Base-by-base conservation (phyloP, 2,797 vertebrate genomes). In the Centroberyx gerrardi region DNA sequence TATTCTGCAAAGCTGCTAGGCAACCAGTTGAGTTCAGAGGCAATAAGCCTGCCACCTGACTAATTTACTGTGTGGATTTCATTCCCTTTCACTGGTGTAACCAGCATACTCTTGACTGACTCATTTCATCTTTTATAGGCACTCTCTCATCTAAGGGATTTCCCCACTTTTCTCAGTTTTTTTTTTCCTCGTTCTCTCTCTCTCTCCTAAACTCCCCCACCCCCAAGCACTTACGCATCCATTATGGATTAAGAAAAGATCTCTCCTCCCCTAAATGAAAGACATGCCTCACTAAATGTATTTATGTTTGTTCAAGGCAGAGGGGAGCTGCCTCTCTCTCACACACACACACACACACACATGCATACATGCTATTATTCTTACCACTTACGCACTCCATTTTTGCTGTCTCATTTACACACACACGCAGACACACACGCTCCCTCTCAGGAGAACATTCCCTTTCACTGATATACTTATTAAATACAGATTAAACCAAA, bases 401-500 rank as follows among this genome's bases (percentile, higher is more conserved):
- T 74, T 66, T 46, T 65, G 15, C 63, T 38, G 9, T 74, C 46
- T 72, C 48, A 59, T 72, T 61, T 55, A 12, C 18, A 62, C 52
- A 42, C 51, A 54, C 36, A 40, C n/a, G n/a, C 33, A 18, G 33
- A 61, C 31, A 40, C 59, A 18, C 40, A 17, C 49, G 28, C 29
- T 36, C 51, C 36, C 31, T 55, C 69, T 68, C 44, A 62, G 22
- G 42, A 75, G 72, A 68, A 27, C 52, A 59, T 74, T 65, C 28
- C 72, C 74, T 76, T 52, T 63, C 58, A 53, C 56, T 72, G 17
- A 74, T 78, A 29, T 36, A 49, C 62, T 76, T 87, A 72, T 81
- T 85, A 72, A 87, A 80, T 82, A 76, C 69, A 63, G 68, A 83
- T 81, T 77, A 81, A 60, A 31, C 17, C 22, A 36, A 67, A 68